Conservation (phyloP, 2,797 vertebrate genomes). For the Amblyraja radiata region DNA sequence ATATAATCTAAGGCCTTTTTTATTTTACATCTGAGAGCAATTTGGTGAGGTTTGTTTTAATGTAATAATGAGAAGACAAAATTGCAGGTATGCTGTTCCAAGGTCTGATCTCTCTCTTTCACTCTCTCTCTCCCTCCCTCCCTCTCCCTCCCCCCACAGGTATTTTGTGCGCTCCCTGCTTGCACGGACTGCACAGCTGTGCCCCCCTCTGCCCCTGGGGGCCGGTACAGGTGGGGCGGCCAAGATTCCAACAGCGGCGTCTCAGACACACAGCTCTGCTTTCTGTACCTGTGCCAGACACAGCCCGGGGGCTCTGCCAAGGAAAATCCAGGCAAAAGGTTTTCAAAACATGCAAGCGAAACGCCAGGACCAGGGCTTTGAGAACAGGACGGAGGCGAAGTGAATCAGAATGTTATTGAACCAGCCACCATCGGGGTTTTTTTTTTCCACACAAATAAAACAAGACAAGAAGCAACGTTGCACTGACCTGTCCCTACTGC, state of each 20-base stretch:
- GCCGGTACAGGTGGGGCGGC: not conserved
- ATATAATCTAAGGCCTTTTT: not conserved
- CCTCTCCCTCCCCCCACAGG: too few relatives aligned
- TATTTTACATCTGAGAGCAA: not conserved
- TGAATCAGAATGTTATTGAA: not conserved
- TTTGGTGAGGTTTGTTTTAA: not conserved
- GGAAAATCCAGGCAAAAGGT: constrained; percentile 24
- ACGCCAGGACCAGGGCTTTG: not conserved
- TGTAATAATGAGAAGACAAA: not conserved
- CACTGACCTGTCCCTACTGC: constrained; percentile 93
- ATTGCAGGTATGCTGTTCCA: not conserved
- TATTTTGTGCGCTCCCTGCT: not conserved
- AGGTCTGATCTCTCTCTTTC: not conserved
- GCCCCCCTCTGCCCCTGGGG: not conserved
- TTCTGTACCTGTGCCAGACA: not conserved
- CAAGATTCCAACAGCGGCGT: constrained; percentile 10
- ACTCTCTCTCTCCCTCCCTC: too few relatives aligned
- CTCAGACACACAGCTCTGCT: constrained; percentile 26
- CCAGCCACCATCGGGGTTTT: too few relatives aligned
- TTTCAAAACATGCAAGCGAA: constrained; percentile 30
- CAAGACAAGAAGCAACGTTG: constrained; percentile 2
- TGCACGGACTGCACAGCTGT: not conserved
- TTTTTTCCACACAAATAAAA: not conserved
- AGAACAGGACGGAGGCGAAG: not conserved
- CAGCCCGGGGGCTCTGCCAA: not conserved